phyloP scores from a whole-genome alignment of 2,888 invertebrate species.

The Rhaphigaster nebulosa region DNA sequence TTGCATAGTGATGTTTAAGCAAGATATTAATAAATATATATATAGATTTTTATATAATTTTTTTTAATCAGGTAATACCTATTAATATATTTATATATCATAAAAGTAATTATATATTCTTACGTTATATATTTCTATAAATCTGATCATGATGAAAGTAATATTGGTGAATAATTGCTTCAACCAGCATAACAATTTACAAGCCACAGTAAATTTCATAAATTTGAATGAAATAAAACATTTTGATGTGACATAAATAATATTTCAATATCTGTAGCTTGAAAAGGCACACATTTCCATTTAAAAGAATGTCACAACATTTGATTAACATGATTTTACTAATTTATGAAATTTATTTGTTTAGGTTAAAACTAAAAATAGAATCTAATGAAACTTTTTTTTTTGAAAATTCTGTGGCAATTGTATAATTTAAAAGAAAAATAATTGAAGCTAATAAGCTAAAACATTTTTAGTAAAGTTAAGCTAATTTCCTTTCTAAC shows the following conservation, averaged over 20 bases:
- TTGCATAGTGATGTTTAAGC: conserved; percentile 46
- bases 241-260: conserved; percentile 18
- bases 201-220: conserved; percentile 43
- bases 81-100: conserved; percentile 3
- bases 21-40: background rate
- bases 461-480: background rate
- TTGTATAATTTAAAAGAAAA: conserved; percentile 33
- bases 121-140: conserved; percentile 23
- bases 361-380: background rate
- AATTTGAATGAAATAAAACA: background rate
- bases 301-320: conserved; percentile 30
- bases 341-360: conserved; percentile 23
- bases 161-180: background rate
- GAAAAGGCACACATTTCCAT: conserved; percentile 42
- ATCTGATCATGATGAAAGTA: conserved; percentile 14
- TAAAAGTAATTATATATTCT: conserved; percentile 15
- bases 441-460: background rate
- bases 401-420: conserved; percentile 50
- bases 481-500: background rate
- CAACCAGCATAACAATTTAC: conserved; percentile 17
- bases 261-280: conserved; percentile 4
- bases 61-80: background rate
- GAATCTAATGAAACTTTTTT: background rate
- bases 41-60: background rate
- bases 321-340: background rate